Conservation (phyloP, 2,113 vertebrate genomes). For the Spea multiplicata region DNA sequence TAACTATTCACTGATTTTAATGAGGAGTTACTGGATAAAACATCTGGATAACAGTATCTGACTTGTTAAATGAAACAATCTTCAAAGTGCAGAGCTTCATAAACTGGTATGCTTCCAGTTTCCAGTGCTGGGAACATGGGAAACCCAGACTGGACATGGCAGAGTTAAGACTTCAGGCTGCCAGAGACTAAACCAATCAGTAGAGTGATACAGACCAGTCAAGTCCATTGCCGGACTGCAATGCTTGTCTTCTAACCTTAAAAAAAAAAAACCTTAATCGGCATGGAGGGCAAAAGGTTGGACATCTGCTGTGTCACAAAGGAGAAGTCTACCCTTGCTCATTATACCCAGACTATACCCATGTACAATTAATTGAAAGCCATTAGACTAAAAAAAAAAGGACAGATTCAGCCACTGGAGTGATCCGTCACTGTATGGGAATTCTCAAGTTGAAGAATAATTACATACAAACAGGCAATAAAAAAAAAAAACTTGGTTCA, state of each 20-base stretch:
- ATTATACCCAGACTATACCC: conserved; percentile 10
- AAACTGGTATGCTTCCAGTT: conserved; percentile 4
- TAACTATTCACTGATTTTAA: conserved; percentile 47
- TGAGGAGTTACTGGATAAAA: conserved; percentile 39
- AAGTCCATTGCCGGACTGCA: neutral
- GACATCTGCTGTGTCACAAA: conserved; percentile 28
- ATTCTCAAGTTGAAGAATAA: neutral
- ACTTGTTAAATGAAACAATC: conserved; percentile 33
- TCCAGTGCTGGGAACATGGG: conserved; percentile 22
- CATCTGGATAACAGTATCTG: rapidly evolving
- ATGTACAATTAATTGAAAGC: conserved; percentile 4
- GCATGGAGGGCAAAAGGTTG: conserved; percentile 14
- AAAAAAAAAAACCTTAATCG: neutral
- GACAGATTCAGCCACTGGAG: conserved; percentile 2
- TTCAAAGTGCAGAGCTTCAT: conserved; percentile 2
- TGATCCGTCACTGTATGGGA: no score
- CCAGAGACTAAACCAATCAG: conserved; percentile 13
- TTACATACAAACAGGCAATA: neutral
- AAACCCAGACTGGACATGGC: conserved; percentile 6
- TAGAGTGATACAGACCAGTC: conserved; percentile 2
- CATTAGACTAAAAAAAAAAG: neutral
- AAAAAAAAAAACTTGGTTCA: conserved; percentile 11
- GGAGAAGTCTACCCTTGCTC: conserved; percentile 22
- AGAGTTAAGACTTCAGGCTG: neutral
- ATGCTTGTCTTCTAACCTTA: neutral